Evolutionary conservation across 2,113 vertebrate species (phyloP), one percentile per base, ranked within the genome.

Genomic region (Ailurus styani): DNA sequence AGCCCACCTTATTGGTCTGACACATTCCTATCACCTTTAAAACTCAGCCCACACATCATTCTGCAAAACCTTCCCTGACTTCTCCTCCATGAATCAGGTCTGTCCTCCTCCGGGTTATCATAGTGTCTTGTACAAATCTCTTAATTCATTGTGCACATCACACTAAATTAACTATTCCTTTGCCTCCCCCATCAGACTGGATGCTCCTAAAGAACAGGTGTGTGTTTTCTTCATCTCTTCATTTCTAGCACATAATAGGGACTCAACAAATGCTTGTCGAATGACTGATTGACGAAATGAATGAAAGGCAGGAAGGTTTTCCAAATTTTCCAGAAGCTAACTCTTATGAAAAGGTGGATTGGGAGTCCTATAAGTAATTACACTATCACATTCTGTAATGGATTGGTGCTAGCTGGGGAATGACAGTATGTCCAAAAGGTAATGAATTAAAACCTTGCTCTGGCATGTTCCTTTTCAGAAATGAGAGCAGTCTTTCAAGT

Each of bases 391-490:
- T 98, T 98, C 98, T 97, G 96, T 97, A 99, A 98, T 94, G 34
- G 98, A 98, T 98, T 99, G 98, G 98, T 98, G 98, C 79, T 93
- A 98, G 98, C 97, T 97, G 97, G 98, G 98, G 97, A 98, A 98
- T 98, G 98, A 98, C 98, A 97, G 97, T 97, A 97, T 98, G 96
- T 98, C 98, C 98, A 98, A 98, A 98, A 98, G 98, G 98, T 98
- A 99, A 99, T 99, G 98, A 99, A 99, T 99, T 99, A 99, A 99
- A 99, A 97, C 98, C 97, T 98, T 97, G 96, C 98, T 98, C 98
- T 98, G 98, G 96, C 98, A 98, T 99, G 98, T 99, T 98, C 97
- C 96, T 98, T 99, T 99, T 98, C 98, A 98, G 98, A 99, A 98
- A 98, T 96, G 96, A 97, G 98, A 99, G 98, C 98, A 98, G 98